A percentile compares a stretch with the other conserved stretches of the same genome.
phyloP scores from a whole-genome alignment of 2,888 invertebrate genomes.

The Troilus luridus region DNA sequence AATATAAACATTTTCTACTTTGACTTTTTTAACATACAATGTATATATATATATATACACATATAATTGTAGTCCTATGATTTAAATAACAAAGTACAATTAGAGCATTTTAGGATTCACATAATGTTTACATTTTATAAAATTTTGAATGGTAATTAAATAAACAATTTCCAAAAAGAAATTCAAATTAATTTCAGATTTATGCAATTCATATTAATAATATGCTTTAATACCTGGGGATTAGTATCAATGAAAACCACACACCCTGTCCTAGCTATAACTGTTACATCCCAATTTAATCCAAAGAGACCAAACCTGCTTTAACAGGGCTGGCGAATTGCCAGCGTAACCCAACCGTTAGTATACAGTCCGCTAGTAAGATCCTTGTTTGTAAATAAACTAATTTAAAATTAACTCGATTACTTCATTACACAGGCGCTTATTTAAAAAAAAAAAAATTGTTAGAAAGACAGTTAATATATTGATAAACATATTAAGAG shows the following conservation, averaged over 20 bases:
- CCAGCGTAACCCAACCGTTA: background rate
- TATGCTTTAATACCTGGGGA: background rate
- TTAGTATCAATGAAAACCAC: background rate
- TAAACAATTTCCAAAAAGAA: background rate
- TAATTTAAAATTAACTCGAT: background rate
- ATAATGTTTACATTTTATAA: background rate
- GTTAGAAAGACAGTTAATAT: background rate
- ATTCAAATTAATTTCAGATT: background rate
- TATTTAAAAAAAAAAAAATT: no score
- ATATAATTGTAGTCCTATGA: no score
- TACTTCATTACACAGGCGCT: background rate
- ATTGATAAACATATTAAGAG: background rate
- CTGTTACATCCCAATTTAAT: constrained; percentile 21
- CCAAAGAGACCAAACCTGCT: background rate
- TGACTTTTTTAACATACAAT: no score
- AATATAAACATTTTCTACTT: no score
- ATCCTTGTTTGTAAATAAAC: background rate
- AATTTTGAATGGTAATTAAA: background rate
- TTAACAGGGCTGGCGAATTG: background rate
- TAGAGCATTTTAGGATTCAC: background rate
- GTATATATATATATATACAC: no score
- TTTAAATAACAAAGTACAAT: no score
- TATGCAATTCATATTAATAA: background rate
- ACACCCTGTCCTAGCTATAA: background rate
- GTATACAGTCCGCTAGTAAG: background rate